phyloP scores from a whole-genome alignment of 2,888 invertebrate species.

The Beris morrisii region DNA sequence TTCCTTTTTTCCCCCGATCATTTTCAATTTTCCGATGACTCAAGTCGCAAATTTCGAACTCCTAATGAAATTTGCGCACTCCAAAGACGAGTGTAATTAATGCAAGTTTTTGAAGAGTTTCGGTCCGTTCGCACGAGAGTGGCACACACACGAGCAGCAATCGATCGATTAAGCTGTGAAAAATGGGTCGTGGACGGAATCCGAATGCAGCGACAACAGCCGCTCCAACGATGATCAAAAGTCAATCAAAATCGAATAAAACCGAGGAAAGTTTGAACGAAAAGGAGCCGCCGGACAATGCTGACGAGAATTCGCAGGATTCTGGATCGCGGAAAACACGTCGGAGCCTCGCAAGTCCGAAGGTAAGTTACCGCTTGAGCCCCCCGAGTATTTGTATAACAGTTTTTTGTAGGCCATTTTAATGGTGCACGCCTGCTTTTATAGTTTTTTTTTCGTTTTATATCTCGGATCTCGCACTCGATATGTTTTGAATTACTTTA shows the following conservation, averaged over 20 bases:
- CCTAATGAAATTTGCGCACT: too few species aligned
- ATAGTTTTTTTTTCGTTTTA: neutral
- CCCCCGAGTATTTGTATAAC: conserved; percentile 17
- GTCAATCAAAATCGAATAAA: too few species aligned
- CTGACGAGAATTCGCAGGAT: conserved; percentile 24
- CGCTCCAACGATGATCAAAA: neutral
- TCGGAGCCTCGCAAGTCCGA: conserved; percentile 9
- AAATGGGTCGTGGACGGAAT: conserved; percentile 27
- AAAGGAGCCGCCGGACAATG: conserved; percentile 13
- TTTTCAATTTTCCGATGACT: neutral
- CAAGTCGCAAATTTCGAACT: neutral
- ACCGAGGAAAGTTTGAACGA: neutral
- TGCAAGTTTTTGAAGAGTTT: neutral
- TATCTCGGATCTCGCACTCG: too few species aligned
- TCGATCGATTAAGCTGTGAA: neutral
- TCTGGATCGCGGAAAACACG: conserved; percentile 16
- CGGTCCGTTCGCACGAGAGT: neutral
- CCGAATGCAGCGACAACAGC: neutral
- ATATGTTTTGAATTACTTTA: too few species aligned
- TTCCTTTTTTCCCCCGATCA: neutral
- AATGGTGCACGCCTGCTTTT: neutral
- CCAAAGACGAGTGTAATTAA: too few species aligned
- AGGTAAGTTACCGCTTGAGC: conserved; percentile 14
- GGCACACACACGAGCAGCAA: neutral
- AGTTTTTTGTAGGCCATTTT: conserved; percentile 13